Conservation (phyloP, 1,140 invertebrate genomes). For the Drosophila ficusphila region DNA sequence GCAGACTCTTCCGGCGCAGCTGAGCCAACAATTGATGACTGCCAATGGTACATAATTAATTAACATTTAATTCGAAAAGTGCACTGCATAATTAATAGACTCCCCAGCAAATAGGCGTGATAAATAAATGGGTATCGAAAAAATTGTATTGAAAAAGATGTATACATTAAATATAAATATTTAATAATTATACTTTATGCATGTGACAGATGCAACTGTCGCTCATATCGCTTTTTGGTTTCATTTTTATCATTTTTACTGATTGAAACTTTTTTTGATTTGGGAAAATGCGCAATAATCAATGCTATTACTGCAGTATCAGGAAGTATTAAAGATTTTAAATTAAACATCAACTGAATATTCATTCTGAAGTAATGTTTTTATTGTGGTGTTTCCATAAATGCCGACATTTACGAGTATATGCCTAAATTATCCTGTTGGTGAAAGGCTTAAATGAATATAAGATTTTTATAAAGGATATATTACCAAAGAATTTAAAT, state of each 20-base stretch:
- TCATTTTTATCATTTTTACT: conserved; percentile 30
- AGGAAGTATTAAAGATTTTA: too few species aligned
- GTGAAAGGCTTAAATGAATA: too few species aligned
- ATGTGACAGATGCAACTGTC: conserved; percentile 40
- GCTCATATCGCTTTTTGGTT: conserved; percentile 13
- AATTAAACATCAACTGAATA: too few species aligned
- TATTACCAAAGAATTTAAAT: too few species aligned
- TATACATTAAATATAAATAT: conserved; percentile 49
- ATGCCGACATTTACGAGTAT: too few species aligned
- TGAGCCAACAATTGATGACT: conserved; percentile 42
- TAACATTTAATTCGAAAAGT: conserved; percentile 43
- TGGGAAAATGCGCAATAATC: conserved; percentile 46
- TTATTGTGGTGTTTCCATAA: too few species aligned
- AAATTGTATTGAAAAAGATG: conserved; percentile 5
- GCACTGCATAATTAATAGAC: conserved; percentile 55
- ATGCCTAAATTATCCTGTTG: too few species aligned
- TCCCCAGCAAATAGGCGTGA: conserved; percentile 3
- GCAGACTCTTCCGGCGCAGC: conserved; percentile 1
- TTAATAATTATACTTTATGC: conserved; percentile 62
- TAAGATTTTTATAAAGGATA: too few species aligned
- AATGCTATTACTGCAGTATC: conserved; percentile 41
- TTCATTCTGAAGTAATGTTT: too few species aligned
- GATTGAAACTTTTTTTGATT: conserved; percentile 31
- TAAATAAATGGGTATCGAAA: conserved; percentile 13
- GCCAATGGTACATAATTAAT: conserved; percentile 63